These are phyloP conservation scores for Astyanax mexicanus DNA, from an alignment of 2,797 vertebrate genomes.

Conservation along the genomic window DNA sequence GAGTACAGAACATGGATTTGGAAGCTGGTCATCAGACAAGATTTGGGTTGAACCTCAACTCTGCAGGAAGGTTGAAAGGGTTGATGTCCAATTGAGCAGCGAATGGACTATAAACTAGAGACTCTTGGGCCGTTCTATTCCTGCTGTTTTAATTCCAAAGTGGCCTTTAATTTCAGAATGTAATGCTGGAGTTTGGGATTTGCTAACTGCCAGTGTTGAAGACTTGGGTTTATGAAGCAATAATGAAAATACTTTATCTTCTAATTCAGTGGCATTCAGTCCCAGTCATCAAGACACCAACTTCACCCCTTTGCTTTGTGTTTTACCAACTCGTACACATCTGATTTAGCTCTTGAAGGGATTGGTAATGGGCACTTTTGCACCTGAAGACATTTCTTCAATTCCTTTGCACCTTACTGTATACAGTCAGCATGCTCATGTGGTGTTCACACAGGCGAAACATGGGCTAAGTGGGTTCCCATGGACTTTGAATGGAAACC, in stretches of 20 bases:
- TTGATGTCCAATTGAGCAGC: not conserved
- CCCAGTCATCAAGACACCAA: not conserved
- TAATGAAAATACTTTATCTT: not conserved
- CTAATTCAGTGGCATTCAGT: constrained; percentile 12
- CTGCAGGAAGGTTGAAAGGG: not conserved
- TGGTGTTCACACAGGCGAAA: too few species aligned
- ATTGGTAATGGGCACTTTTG: not conserved
- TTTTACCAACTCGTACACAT: not conserved
- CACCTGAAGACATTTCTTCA: constrained; percentile 3
- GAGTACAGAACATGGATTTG: too few species aligned
- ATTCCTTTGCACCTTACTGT: constrained; percentile 39
- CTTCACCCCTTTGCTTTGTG: not conserved
- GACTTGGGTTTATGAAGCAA: constrained; percentile 7
- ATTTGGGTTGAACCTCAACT: not conserved
- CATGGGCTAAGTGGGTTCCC: too few species aligned
- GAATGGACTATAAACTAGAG: not conserved
- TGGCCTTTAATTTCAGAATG: constrained; percentile 52
- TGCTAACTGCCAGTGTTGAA: not conserved
- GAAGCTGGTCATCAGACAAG: not conserved
- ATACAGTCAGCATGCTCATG: too few species aligned
- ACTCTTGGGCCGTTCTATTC: not conserved
- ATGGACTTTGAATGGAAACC: too few species aligned
- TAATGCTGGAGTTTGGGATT: constrained; percentile 33
- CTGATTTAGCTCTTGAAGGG: not conserved
- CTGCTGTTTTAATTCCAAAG: not conserved